Conservation (phyloP, 2,888 invertebrate genomes). For the Reticulitermes lucifugus region DNA sequence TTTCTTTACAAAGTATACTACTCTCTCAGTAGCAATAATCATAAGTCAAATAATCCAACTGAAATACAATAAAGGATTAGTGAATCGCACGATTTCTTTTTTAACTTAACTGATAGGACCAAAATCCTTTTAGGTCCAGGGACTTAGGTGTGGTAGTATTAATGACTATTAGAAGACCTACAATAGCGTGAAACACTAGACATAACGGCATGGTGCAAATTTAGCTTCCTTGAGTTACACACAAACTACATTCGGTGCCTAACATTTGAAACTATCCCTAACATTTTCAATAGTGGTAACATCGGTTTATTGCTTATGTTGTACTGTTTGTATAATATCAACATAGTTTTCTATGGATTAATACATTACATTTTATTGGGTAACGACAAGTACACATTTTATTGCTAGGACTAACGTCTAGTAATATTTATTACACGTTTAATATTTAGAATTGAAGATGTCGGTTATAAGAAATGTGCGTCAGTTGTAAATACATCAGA, state of each 20-base stretch:
- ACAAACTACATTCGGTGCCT: background rate
- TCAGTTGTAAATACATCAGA: background rate
- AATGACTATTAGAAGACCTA: background rate
- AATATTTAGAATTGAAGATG: background rate
- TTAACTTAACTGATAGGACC: too few species aligned
- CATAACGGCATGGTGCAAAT: background rate
- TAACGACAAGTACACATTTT: background rate
- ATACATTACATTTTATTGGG: background rate
- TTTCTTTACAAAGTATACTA: too few species aligned
- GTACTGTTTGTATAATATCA: background rate
- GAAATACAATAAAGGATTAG: too few species aligned
- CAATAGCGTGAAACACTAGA: background rate
- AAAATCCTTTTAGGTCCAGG: too few species aligned
- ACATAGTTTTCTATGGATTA: background rate
- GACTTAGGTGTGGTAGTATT: too few species aligned
- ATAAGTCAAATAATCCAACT: too few species aligned
- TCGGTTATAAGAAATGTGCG: conserved; percentile 6
- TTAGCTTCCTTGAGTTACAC: background rate
- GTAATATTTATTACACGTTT: background rate
- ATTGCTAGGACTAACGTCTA: background rate
- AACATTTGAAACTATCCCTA: background rate
- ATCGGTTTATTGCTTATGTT: conserved; percentile 11
- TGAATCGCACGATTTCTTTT: too few species aligned
- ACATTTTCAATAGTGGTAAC: background rate
- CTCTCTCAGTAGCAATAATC: too few species aligned